Evolutionary conservation across 2,113 vertebrate species (phyloP).

Genomic region (Nymphicus hollandicus): DNA sequence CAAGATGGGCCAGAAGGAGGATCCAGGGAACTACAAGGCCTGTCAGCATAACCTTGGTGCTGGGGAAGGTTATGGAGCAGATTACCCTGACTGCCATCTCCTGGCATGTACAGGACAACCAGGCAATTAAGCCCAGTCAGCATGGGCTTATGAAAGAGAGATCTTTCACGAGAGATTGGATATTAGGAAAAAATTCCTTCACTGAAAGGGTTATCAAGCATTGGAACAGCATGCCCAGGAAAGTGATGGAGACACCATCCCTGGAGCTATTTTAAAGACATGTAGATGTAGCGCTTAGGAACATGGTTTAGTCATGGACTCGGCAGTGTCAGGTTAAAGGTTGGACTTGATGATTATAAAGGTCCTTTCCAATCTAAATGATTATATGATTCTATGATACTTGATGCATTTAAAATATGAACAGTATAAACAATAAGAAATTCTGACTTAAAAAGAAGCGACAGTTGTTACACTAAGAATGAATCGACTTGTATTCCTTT

Average conservation of each 20-base stretch:
- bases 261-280: not conserved
- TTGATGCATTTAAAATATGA: not conserved
- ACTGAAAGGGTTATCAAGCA: not conserved
- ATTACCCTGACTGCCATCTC: not conserved
- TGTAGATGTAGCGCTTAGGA: too few relatives aligned
- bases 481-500: not conserved
- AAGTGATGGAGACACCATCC: not conserved
- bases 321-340: too few relatives aligned
- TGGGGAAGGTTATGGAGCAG: not conserved
- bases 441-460: not conserved
- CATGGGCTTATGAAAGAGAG: not conserved
- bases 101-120: accelerated
- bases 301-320: too few relatives aligned
- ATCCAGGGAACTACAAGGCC: not conserved
- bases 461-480: not conserved
- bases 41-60: not conserved
- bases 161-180: not conserved
- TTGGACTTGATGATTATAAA: too few relatives aligned
- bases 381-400: not conserved
- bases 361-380: too few relatives aligned
- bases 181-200: not conserved
- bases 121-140: not conserved
- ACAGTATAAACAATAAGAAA: not conserved
- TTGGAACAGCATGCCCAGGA: not conserved
- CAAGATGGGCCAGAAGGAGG: not conserved